Conservation (phyloP, 1,140 invertebrate species). For the Pantala flavescens region DNA sequence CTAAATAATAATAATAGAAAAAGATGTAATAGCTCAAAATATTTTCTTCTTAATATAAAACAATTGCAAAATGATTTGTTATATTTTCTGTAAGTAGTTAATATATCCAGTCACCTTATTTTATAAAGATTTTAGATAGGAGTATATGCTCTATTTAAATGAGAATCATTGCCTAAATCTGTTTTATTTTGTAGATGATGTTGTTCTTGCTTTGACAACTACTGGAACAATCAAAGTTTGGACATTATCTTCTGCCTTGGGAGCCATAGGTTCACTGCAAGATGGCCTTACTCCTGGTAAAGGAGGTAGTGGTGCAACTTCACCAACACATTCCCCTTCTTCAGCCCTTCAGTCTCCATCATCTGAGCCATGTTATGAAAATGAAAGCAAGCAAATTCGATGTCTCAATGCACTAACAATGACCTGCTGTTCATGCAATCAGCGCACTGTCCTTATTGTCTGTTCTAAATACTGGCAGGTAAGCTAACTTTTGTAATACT, state of each 20-base stretch:
- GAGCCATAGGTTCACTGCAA: neutral
- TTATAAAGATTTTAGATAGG: too few species aligned
- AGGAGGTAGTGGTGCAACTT: neutral
- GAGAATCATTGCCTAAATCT: too few species aligned
- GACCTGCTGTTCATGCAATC: constrained; percentile 90
- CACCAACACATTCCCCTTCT: constrained; percentile 13
- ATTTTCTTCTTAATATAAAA: too few species aligned
- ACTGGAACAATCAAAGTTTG: constrained; percentile 97
- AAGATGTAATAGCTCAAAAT: too few species aligned
- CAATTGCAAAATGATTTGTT: too few species aligned
- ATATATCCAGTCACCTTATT: too few species aligned
- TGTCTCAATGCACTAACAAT: constrained; percentile 88
- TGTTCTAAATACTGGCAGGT: constrained; percentile 98
- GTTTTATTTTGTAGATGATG: constrained; percentile 64
- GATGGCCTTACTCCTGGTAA: neutral
- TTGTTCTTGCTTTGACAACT: constrained; percentile 89
- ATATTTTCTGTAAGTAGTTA: too few species aligned
- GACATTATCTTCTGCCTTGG: constrained; percentile 61
- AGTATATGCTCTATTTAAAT: neutral
- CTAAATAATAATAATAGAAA: too few species aligned
- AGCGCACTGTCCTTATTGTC: constrained; percentile 91
- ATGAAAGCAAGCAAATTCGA: constrained; percentile 94
- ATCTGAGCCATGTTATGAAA: constrained; percentile 79
- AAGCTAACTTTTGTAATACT: constrained; percentile 22
- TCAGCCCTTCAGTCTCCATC: neutral